Evolutionary conservation across 2,113 vertebrate species (phyloP).

Genomic region (Amazona guildingii): DNA sequence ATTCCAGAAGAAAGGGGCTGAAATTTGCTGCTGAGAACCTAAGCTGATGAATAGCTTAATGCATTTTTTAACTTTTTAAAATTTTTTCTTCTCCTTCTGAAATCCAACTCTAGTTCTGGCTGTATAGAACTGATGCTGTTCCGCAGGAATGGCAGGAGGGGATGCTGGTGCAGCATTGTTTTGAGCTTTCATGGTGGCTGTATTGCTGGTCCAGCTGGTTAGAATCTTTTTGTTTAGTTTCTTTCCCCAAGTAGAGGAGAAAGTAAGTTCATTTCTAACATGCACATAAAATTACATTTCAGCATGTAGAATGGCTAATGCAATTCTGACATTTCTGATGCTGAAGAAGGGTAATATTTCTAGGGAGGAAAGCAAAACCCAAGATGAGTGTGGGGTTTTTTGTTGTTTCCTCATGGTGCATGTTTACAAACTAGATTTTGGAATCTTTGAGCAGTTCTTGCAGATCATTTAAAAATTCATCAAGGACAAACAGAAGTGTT

Average conservation of each 20-base stretch:
- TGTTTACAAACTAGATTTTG: neutral
- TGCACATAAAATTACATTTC: neutral
- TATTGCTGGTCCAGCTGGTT: neutral
- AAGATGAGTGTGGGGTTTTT: neutral
- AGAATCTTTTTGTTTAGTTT: neutral
- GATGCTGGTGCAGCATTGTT: neutral
- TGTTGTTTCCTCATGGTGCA: neutral
- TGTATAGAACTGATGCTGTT: neutral
- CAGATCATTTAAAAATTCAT: neutral
- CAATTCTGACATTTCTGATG: neutral
- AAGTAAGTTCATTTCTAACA: neutral
- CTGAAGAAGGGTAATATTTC: neutral
- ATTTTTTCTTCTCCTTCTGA: neutral
- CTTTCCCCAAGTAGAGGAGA: neutral
- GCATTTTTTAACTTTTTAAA: accelerated
- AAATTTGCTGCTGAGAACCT: neutral
- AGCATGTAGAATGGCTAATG: neutral
- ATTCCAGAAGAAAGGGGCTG: neutral
- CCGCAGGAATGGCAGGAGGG: neutral
- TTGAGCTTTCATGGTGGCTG: neutral
- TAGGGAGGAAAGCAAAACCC: neutral
- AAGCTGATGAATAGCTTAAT: neutral
- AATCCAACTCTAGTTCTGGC: neutral
- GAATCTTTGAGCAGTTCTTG: neutral
- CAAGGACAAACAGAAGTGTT: neutral